Percentiles rank a stretch among this genome's conserved stretches.
These are phyloP conservation scores for Butorides virescens DNA, from an alignment of 2,113 vertebrate species.

Conservation along the genomic window DNA sequence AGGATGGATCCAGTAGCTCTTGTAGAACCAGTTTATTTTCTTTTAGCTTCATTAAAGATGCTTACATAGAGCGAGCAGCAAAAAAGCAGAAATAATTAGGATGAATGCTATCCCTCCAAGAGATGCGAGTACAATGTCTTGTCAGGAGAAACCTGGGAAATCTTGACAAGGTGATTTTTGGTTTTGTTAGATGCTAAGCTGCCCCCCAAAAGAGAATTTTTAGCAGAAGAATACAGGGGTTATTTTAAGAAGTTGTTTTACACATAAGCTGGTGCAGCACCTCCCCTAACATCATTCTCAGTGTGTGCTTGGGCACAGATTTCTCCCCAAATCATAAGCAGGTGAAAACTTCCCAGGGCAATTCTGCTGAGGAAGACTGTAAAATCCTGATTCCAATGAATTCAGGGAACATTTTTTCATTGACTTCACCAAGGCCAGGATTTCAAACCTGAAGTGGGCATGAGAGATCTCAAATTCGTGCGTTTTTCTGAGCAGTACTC, in stretches of 20 bases:
- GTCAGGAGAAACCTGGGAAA: background rate
- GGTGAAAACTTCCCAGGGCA: background rate
- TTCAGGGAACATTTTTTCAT: background rate
- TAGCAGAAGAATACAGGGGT: background rate
- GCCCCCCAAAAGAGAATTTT: background rate
- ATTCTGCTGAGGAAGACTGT: background rate
- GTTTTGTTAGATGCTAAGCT: background rate
- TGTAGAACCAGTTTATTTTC: background rate
- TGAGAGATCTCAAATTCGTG: background rate
- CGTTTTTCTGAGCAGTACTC: background rate
- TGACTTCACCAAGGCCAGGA: background rate
- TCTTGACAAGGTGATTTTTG: background rate
- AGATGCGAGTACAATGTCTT: background rate
- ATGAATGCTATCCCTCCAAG: background rate
- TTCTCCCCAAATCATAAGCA: background rate
- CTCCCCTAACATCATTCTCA: background rate
- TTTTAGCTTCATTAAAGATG: background rate
- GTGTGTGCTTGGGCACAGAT: background rate
- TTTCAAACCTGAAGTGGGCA: background rate
- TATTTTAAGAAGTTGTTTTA: background rate
- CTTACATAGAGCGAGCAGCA: background rate
- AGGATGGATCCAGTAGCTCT: background rate
- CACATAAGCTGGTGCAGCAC: background rate
- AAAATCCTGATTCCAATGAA: background rate
- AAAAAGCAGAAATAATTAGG: background rate